Base-by-base conservation (phyloP, 2,888 invertebrate genomes). In the Tigriopus californicus region DNA sequence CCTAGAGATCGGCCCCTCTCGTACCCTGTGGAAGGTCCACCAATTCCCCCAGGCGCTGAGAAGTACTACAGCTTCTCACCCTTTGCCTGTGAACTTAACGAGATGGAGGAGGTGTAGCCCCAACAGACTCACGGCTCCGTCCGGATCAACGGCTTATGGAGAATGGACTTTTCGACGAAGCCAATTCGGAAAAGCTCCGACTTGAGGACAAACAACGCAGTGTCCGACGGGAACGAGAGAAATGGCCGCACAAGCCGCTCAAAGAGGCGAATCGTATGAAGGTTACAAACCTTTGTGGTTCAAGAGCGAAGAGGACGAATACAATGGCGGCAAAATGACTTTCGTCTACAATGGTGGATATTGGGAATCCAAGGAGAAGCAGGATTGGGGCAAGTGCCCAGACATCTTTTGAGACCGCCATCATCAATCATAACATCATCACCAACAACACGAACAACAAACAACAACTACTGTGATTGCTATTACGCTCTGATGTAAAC, bases 81-180 rank as follows among this genome's bases (percentile, higher is more conserved):
- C 70, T 77, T 99, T 67, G 94, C 98, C 59, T 85, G 92, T 69
- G 94, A 98, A 74, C 75, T 99, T 66, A 98, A 99, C 74, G 97
- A 99, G 74, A 77, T 78, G 51, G 98, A 98, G 73, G 80, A 82
- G 85, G 81, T 62, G 82, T 97, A 33, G 92, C 94, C 56, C 95
- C 95, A 11, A 94, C 97, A 0, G 98, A 99, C 76, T 83, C 87
- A 58, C 80, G 95, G 41, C 73, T 78, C 58, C 78, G 98, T 60
- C 97, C 97, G 61, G 98, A 98, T 78, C 98, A 98, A 75, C 80
- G 97, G 57, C 78, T 92, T 65, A 98, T 99, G 97, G 95, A 97
- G 73, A 79, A 86, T 62, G 92, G 91, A 2, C 75, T 77, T 59
- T 91, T 92, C 87, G 86, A 92, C 67, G 85, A 84, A 63, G 91